Conservation (phyloP, 2,797 vertebrate species). For the Xyrichtys novacula region DNA sequence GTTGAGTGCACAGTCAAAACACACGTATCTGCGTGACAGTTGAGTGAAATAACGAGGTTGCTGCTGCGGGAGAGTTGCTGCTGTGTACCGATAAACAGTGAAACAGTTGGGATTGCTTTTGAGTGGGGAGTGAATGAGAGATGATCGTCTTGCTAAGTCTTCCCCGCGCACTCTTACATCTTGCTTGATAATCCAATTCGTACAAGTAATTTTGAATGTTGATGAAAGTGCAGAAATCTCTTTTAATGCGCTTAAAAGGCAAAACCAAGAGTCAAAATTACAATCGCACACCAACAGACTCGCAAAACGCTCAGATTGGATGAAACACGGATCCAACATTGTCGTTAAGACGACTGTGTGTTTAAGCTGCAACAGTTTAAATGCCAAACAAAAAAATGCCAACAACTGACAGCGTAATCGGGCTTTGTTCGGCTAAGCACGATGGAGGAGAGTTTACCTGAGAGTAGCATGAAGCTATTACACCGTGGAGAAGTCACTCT, state of each 20-base stretch:
- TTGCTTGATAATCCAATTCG: background rate
- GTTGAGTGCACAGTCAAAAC: conserved; percentile 44
- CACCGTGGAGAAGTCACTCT: conserved; percentile 29
- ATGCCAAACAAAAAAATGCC: conserved; percentile 36
- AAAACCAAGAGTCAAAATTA: background rate
- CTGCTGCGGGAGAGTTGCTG: background rate
- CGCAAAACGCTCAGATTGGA: too few relatives aligned
- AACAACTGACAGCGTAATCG: conserved; percentile 57
- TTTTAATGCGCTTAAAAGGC: background rate
- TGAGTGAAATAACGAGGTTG: background rate
- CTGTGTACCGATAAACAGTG: conserved; percentile 1
- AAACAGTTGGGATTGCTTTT: background rate
- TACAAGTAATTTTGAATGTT: background rate
- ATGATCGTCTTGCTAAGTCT: conserved; percentile 8
- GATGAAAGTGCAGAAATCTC: background rate
- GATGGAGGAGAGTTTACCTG: conserved; percentile 60
- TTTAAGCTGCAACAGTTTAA: conserved; percentile 27
- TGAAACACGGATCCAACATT: too few relatives aligned
- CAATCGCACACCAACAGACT: conserved; percentile 9
- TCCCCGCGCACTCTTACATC: background rate
- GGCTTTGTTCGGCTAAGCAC: conserved; percentile 48
- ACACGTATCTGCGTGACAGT: conserved; percentile 3
- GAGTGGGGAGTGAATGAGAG: conserved; percentile 2
- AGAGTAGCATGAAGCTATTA: conserved; percentile 58
- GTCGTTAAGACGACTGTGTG: conserved; percentile 19